phyloP scores from a whole-genome alignment of 2,888 invertebrate species.

The Rhagium mordax region DNA sequence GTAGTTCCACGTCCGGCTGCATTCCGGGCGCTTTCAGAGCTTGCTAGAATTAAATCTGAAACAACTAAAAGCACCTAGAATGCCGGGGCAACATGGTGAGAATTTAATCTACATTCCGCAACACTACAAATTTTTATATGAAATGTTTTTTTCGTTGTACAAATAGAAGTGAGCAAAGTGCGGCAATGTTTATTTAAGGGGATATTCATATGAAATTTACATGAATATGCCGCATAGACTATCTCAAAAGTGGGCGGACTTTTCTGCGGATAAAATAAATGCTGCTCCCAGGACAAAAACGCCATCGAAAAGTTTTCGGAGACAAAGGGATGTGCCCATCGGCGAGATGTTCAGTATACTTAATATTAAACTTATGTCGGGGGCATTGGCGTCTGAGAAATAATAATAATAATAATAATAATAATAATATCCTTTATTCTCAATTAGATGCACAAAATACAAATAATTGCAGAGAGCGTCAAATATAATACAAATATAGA shows the following conservation, averaged over 20 bases:
- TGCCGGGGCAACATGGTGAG: not conserved
- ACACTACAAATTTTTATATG: not conserved
- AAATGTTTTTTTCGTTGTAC: not conserved
- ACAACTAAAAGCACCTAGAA: constrained; percentile 8
- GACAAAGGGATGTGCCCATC: not conserved
- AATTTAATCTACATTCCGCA: not conserved
- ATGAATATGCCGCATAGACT: constrained; percentile 22
- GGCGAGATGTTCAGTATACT: constrained; percentile 10
- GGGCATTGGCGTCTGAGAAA: not conserved
- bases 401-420: too few relatives aligned
- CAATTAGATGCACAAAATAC: too few relatives aligned
- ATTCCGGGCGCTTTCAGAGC: not conserved
- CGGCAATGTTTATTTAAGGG: not conserved
- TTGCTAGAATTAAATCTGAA: constrained; percentile 8
- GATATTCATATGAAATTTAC: constrained; percentile 19
- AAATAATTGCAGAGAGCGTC: too few relatives aligned
- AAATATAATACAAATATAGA: too few relatives aligned
- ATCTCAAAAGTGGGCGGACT: constrained; percentile 6
- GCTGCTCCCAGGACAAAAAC: not conserved
- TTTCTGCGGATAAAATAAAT: constrained; percentile 18
- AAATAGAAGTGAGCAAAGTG: not conserved
- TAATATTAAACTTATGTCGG: constrained; percentile 16
- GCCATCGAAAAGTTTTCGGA: constrained; percentile 3
- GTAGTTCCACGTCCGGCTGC: not conserved
- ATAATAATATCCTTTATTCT: too few relatives aligned